Base-by-base conservation (phyloP, 1,140 invertebrate species). In the Zaprionus gabonicus region DNA sequence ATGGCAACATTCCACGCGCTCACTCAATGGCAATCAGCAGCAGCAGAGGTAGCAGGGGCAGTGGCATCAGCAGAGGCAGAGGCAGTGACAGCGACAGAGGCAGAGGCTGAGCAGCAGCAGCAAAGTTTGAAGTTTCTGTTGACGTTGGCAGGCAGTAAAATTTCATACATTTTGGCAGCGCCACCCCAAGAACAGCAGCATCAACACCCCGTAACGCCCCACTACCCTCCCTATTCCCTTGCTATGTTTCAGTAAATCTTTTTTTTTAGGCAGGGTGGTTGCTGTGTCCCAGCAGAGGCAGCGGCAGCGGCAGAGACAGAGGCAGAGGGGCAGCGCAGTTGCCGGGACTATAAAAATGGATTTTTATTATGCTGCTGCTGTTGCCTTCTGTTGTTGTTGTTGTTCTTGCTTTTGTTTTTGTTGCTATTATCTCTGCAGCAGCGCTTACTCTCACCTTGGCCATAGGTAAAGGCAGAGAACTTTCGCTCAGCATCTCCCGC, bases 261-360 rank as follows among this genome's bases (percentile, higher is more conserved):
- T 63, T 72, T 60, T 65, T 59, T 66, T 65, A 51, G 69, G 75
- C 62, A 68, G 78, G 83, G 85, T 88, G 82, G 81, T 53, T 82
- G 67, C 56, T 59, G 44, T 60, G 63, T 74, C 69, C 60, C 63
- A 66, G 55, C 64, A 74, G 69, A 28, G 23, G 23, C 73, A n/a
- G 67, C 28, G n/a, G n/a, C n/a, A n/a, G n/a, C 20, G 20, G 20
- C 20, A 20, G 20, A 20, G 25, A 25, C 77, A 38, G 46, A 71
- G 38, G 20, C 71, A 23, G 25, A 59, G 59, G 13, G 27, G 58
- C 76, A 60, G 60, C 66, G 66, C 53, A 63, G 80, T 76, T 76
- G 83, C 78, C 80, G 74, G 85, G 85, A 90, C 85, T 71, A 88
- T 88, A 84, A 90, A 88, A 88, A 90, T 84, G 85, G 85, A 88